phyloP scores from a whole-genome alignment of 2,113 vertebrate species.

The Gadus chalcogrammus region DNA sequence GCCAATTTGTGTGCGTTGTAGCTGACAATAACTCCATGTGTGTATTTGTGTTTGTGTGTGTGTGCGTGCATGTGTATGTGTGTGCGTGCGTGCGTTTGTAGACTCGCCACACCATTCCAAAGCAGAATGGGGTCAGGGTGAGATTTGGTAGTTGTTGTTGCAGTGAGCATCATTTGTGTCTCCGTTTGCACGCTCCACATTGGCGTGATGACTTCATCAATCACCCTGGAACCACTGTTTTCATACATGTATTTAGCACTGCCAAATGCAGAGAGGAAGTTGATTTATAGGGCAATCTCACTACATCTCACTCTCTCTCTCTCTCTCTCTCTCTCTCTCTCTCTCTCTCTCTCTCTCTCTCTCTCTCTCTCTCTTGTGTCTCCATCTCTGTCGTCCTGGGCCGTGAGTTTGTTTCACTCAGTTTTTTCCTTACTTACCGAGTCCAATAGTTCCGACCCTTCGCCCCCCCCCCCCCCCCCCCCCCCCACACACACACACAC shows the following conservation, averaged over 20 bases:
- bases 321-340: constrained; percentile 1
- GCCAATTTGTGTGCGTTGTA: too few relatives aligned
- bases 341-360: not conserved
- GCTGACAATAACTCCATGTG: not conserved
- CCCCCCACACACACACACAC: too few relatives aligned
- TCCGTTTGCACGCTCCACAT: not conserved
- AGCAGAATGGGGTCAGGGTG: too few relatives aligned
- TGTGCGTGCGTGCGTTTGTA: too few relatives aligned
- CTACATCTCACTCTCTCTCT: constrained; percentile 2
- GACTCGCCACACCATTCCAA: too few relatives aligned
- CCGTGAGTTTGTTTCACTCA: not conserved
- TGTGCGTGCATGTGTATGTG: not conserved
- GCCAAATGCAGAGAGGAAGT: constrained; percentile 22
- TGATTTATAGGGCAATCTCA: constrained; percentile 26
- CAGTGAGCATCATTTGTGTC: not conserved
- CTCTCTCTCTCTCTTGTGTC: not conserved
- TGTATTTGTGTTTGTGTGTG: constrained; percentile 6
- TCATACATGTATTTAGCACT: constrained; percentile 42
- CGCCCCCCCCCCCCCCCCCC: too few relatives aligned
- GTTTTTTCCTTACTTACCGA: not conserved
- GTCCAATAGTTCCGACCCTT: not conserved
- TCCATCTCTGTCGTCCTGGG: not conserved
- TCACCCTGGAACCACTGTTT: constrained; percentile 35
- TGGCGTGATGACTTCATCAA: constrained; percentile 39
- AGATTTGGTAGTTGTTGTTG: constrained; percentile 12